Percentiles rank a stretch among this genome's conserved stretches.
These are phyloP conservation scores for Ceratoteleas bidentatus DNA, from an alignment of 1,140 invertebrate genomes.

Conservation along the genomic window DNA sequence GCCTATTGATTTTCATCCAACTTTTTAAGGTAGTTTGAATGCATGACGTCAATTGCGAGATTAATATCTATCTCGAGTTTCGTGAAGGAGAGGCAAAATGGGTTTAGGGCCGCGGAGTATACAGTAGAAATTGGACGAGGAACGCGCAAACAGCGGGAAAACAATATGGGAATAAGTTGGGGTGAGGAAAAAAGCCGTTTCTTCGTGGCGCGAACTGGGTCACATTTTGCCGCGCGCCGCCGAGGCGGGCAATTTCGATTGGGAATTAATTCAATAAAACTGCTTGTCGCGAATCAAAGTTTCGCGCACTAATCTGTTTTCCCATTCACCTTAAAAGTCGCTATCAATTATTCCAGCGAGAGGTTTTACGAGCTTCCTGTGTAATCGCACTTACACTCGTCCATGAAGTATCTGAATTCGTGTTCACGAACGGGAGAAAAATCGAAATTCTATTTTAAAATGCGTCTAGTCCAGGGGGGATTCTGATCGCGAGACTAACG, in stretches of 20 bases:
- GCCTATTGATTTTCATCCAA: slow-evolving; percentile 43
- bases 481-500: background rate
- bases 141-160: background rate
- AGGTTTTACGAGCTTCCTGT: too few relatives aligned
- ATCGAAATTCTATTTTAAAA: slow-evolving; percentile 21
- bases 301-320: too few relatives aligned
- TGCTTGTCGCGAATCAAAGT: slow-evolving; percentile 1
- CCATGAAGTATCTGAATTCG: too few relatives aligned
- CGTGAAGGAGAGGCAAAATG: slow-evolving; percentile 5
- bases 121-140: slow-evolving; percentile 14
- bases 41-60: slow-evolving; percentile 44
- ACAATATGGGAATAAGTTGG: background rate
- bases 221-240: background rate
- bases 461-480: too few relatives aligned
- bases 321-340: too few relatives aligned
- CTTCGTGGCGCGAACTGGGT: slow-evolving; percentile 9
- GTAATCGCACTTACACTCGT: too few relatives aligned
- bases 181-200: background rate
- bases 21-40: slow-evolving; percentile 22
- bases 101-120: background rate
- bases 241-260: slow-evolving; percentile 1
- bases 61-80: slow-evolving; percentile 23
- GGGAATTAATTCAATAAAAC: slow-evolving; percentile 28
- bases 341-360: too few relatives aligned
- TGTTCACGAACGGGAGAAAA: background rate